Evolutionary conservation across 92 coral and sea anemone genomes (phyloP).

Genomic region (Plumapathes pennacea): DNA sequence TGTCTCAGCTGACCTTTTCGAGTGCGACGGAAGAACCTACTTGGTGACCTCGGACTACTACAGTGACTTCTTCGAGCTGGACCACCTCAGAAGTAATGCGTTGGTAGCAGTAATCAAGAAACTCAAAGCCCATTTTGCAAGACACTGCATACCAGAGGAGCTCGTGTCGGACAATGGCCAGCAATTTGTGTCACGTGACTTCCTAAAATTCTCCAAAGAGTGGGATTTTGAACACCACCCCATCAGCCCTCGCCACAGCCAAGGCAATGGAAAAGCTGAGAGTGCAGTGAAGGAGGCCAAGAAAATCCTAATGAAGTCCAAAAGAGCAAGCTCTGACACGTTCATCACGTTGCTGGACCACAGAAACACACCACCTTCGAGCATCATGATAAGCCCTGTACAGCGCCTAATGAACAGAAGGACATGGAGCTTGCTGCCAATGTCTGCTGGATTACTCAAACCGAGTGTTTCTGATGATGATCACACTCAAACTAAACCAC

Average conservation of each 20-base stretch:
- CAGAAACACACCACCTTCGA: slow-evolving; percentile 7
- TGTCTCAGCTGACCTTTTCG: slow-evolving; percentile 8
- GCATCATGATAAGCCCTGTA: slow-evolving; percentile 24
- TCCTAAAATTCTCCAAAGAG: slow-evolving; percentile 12
- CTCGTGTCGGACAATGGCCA: slow-evolving; percentile 12
- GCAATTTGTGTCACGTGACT: slow-evolving; percentile 6
- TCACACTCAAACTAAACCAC: slow-evolving; percentile 5
- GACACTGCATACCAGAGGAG: slow-evolving; percentile 23
- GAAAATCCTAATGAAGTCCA: too few species aligned
- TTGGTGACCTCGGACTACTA: slow-evolving; percentile 8
- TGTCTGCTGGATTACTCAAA: slow-evolving; percentile 8
- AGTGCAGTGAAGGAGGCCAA: too few species aligned
- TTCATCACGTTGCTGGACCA: too few species aligned
- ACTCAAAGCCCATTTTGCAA: slow-evolving; percentile 1
- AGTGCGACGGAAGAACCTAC: slow-evolving; percentile 9
- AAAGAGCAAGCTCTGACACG: too few species aligned
- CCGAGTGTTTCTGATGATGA: slow-evolving; percentile 12
- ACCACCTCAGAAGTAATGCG: slow-evolving; percentile 2
- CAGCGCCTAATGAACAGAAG: slow-evolving; percentile 24
- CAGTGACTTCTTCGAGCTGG: slow-evolving; percentile 10
- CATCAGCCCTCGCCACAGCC: slow-evolving; percentile 14
- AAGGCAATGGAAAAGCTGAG: slow-evolving; percentile 12
- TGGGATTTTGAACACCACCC: slow-evolving; percentile 19
- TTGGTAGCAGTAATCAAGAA: background rate
- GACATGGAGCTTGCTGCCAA: slow-evolving; percentile 12